Evolutionary conservation across 2,797 vertebrate genomes (phyloP).

Genomic region (Sarcophilus harrisii): DNA sequence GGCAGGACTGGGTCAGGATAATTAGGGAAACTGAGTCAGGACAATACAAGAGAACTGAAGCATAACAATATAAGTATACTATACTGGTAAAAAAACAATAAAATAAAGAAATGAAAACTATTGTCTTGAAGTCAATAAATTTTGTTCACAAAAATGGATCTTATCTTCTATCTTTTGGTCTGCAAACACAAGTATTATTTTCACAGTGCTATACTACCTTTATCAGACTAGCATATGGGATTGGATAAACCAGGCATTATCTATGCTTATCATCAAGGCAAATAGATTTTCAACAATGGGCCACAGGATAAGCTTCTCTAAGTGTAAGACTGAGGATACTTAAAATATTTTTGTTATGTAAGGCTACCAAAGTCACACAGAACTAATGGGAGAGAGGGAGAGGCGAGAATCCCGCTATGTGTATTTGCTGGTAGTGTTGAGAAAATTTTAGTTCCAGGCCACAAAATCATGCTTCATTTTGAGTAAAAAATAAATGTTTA

Average conservation of each 20-base stretch:
- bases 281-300: background rate
- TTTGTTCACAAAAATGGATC: background rate
- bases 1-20: no score
- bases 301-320: background rate
- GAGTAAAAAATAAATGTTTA: background rate
- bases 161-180: background rate
- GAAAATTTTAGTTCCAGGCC: background rate
- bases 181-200: background rate
- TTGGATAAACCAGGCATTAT: background rate
- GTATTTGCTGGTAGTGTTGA: background rate
- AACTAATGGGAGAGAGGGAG: background rate
- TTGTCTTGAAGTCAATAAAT: background rate
- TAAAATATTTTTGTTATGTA: background rate
- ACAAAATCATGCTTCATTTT: background rate
- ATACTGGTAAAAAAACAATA: background rate
- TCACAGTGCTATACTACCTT: background rate
- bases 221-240: background rate
- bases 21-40: no score
- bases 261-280: background rate
- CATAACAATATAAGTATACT: background rate
- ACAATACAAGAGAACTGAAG: no score
- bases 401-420: background rate
- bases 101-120: background rate
- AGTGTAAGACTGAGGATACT: background rate
- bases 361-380: slow-evolving; percentile 29